Conservation (phyloP, 2,797 vertebrate species). For the Poeciliopsis gracilis region DNA sequence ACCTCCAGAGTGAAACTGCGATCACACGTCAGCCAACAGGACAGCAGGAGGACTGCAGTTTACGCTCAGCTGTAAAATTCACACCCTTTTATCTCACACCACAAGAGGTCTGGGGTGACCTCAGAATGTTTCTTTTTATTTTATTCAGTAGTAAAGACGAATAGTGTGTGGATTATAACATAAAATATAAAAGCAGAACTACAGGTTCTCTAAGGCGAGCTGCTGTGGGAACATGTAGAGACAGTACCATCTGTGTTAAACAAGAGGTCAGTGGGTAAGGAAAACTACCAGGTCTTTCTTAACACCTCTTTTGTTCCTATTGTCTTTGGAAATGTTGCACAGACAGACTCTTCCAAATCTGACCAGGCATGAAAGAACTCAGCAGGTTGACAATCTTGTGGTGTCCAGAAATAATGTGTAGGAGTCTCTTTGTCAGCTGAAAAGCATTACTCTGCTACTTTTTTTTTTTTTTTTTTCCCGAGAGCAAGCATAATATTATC, state of each 20-base stretch:
- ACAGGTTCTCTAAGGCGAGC: constrained; percentile 12
- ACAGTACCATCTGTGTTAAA: constrained; percentile 52
- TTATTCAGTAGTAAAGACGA: background rate
- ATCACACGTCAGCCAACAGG: constrained; percentile 33
- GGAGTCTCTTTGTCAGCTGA: constrained; percentile 32
- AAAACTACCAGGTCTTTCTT: constrained; percentile 56
- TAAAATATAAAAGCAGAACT: background rate
- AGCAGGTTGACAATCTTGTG: constrained; percentile 52
- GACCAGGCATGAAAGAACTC: constrained; percentile 62
- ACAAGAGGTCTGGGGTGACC: background rate
- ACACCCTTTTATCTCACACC: constrained; percentile 17
- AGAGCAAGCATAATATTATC: constrained; percentile 48
- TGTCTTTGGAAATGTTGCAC: constrained; percentile 64
- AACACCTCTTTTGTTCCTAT: constrained; percentile 58
- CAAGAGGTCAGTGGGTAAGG: constrained; percentile 58
- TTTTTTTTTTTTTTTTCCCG: background rate
- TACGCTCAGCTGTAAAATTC: constrained; percentile 11
- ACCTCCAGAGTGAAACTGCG: constrained; percentile 41
- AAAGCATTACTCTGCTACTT: constrained; percentile 29
- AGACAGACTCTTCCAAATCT: constrained; percentile 53
- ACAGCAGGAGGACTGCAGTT: constrained; percentile 13
- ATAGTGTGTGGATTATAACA: background rate
- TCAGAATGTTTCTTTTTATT: background rate
- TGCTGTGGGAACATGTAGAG: constrained; percentile 37
- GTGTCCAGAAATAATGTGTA: constrained; percentile 40